Base-by-base conservation (phyloP, 2,113 vertebrate genomes). In the Mustelus asterias region DNA sequence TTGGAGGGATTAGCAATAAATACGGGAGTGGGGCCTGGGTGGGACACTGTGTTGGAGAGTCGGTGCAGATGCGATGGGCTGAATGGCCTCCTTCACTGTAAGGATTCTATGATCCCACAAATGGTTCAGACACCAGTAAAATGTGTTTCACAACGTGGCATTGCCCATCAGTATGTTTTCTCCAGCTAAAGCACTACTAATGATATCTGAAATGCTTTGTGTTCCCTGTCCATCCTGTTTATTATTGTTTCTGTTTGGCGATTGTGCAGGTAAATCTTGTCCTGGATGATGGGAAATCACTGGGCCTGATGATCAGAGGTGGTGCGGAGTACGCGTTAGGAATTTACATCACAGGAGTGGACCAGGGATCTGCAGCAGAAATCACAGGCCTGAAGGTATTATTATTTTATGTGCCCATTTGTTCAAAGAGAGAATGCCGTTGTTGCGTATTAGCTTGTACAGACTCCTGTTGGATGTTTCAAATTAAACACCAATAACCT, bases 271-370 rank as follows among this genome's bases (percentile, higher is more conserved):
- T 99, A 96, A 99, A 99, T 96, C 96, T 99, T 97, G 98, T 99
- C 63, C 97, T 99, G 97, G 98, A 98, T 0, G 98, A 99, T 1
- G 99, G 99, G 10, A 98, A 98, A 0, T 99, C 99, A 85, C 97
- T 99, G 96, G 99, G 99, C 78, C 98, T 99, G 95, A 99, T 99
- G 96, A 99, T 99, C 96, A 98, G 99, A 0, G 99, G 99, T 4
- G 99, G 99, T 95, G 98, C 98, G 0, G 99, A 99, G 88, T 99
- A 99, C 6, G 98, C 98, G 41, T 97, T 99, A 95, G 99, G 99
- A 67, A 99, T 99, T 96, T 99, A 99, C 97, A 98, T 99, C 98
- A 99, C 99, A 0, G 99, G 99, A 0, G 99, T 99, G 96, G 99
- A 99, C 97, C 97, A 98, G 0, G 98, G 98, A 37, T 99, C 99